Conservation (phyloP, 1,140 invertebrate species). For the Cherax destructor region DNA sequence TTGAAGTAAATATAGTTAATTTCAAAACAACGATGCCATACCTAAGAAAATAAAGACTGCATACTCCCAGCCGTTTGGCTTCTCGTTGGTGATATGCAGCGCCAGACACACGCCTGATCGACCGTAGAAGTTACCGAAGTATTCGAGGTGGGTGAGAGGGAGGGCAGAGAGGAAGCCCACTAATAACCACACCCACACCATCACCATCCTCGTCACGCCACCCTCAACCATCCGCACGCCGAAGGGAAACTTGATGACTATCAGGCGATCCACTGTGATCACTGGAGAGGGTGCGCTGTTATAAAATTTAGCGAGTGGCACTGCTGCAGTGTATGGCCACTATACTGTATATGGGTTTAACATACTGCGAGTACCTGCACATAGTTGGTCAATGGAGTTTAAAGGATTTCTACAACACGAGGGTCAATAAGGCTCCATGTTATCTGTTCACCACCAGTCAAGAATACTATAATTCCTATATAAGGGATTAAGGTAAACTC, state of each 20-base stretch:
- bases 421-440: no score
- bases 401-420: no score
- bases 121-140: constrained; percentile 80
- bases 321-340: no score
- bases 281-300: constrained; percentile 72
- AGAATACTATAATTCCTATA: no score
- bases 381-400: no score
- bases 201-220: constrained; percentile 75
- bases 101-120: constrained; percentile 80
- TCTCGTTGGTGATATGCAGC: constrained; percentile 79
- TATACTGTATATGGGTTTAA: no score
- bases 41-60: constrained; percentile 80
- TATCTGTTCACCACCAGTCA: no score
- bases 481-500: no score
- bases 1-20: no score
- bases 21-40: constrained; percentile 59
- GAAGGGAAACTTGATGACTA: constrained; percentile 80
- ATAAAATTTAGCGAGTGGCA: no score
- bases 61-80: constrained; percentile 80
- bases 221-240: constrained; percentile 75
- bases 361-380: no score
- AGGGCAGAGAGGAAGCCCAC: constrained; percentile 76
- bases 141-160: constrained; percentile 76
- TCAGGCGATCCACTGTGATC: constrained; percentile 79
- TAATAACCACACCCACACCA: constrained; percentile 76